These are phyloP conservation scores for Sebastes miniatus DNA, from an alignment of 2,797 vertebrate species.

Conservation along the genomic window DNA sequence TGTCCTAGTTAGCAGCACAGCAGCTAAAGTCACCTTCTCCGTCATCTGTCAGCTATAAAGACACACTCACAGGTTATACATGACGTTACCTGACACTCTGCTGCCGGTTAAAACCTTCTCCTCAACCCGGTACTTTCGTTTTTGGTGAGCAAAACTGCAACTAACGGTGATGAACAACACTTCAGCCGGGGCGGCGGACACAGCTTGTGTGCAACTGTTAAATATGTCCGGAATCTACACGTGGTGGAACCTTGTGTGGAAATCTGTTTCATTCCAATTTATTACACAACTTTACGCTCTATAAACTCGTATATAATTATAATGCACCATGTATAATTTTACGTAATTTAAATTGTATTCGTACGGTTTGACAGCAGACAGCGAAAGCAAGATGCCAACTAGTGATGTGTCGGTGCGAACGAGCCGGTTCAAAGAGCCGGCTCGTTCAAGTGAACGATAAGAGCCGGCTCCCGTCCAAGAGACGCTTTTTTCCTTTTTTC, in stretches of 20 bases:
- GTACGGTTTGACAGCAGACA: background rate
- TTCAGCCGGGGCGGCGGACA: slow-evolving; percentile 5
- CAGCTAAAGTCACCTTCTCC: slow-evolving; percentile 8
- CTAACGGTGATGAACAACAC: background rate
- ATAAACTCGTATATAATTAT: background rate
- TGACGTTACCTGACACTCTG: slow-evolving; percentile 22
- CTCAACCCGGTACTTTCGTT: background rate
- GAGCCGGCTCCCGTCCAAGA: too few relatives aligned
- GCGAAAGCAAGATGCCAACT: too few relatives aligned
- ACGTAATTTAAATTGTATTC: background rate
- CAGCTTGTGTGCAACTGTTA: slow-evolving; percentile 53
- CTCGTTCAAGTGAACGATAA: too few relatives aligned
- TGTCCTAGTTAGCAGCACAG: background rate
- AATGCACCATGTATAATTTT: fast-evolving
- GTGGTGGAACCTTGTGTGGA: slow-evolving; percentile 22
- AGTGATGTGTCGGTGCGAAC: too few relatives aligned
- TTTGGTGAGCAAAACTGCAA: slow-evolving; percentile 6
- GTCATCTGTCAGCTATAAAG: background rate
- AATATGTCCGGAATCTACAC: slow-evolving; percentile 51
- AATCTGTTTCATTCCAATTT: fast-evolving
- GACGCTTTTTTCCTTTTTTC: too few relatives aligned
- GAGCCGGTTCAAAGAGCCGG: too few relatives aligned
- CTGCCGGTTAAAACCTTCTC: background rate
- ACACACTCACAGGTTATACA: background rate
- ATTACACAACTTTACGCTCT: fast-evolving